Evolutionary conservation across 2,888 invertebrate species (phyloP).

Genomic region (Trichopria drosophilae): DNA sequence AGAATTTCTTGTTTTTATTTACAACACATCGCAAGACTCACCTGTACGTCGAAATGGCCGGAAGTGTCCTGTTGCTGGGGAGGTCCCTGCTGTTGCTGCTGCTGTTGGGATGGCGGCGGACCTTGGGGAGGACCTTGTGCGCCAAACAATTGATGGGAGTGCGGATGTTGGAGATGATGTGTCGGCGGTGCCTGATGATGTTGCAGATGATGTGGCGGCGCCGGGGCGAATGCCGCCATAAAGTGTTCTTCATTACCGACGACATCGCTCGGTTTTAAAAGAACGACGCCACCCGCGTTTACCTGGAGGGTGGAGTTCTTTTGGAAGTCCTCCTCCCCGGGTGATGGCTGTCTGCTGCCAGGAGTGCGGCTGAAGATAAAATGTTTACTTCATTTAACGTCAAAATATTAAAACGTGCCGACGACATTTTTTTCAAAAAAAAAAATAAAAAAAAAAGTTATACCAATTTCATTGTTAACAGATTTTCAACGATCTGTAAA

Average conservation of each 20-base stretch:
- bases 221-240: conserved; percentile 58
- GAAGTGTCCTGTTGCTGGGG: conserved; percentile 54
- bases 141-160: conserved; percentile 59
- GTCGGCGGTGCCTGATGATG: conserved; percentile 60
- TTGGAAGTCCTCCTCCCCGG: conserved; percentile 79
- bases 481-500: too few relatives aligned
- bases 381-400: not conserved
- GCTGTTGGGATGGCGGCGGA: conserved; percentile 55
- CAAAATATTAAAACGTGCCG: too few relatives aligned
- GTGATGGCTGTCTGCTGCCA: conserved; percentile 89
- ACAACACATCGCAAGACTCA: too few relatives aligned
- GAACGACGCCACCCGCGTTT: conserved; percentile 60
- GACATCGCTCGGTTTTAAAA: conserved; percentile 61
- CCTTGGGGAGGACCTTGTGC: conserved; percentile 55
- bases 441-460: not conserved
- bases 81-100: conserved; percentile 55
- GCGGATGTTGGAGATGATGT: conserved; percentile 62
- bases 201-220: conserved; percentile 61
- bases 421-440: not conserved
- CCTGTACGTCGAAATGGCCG: conserved; percentile 56
- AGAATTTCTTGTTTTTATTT: not conserved
- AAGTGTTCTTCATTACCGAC: conserved; percentile 56
- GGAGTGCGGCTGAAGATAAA: conserved; percentile 76
- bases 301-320: conserved; percentile 61
- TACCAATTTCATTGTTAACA: not conserved